These are phyloP conservation scores for Drosophila gaucha DNA, from an alignment of 2,888 invertebrate species.

Conservation along the genomic window DNA sequence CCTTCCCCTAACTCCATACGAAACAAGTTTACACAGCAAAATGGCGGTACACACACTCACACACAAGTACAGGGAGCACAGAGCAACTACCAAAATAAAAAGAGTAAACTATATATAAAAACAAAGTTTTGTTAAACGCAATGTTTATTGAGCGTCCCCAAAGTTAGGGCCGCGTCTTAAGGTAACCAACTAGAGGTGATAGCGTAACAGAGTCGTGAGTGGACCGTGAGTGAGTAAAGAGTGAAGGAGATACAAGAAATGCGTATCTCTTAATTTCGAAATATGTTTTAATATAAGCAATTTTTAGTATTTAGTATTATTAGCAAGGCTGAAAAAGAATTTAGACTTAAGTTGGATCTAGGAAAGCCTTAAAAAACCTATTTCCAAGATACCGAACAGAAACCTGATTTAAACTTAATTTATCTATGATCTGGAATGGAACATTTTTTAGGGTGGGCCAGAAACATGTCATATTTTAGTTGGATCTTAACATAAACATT, in stretches of 20 bases:
- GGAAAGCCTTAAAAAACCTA: too few species aligned
- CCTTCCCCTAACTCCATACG: neutral
- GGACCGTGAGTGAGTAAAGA: neutral
- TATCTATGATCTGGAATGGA: too few species aligned
- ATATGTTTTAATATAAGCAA: too few species aligned
- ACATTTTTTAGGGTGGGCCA: too few species aligned
- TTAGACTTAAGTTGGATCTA: too few species aligned
- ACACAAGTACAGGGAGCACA: constrained; percentile 53
- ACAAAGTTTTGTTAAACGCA: constrained; percentile 69
- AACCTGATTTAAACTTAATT: too few species aligned
- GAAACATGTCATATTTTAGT: too few species aligned
- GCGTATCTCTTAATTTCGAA: too few species aligned
- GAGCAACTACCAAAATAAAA: constrained; percentile 54
- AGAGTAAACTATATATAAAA: constrained; percentile 33
- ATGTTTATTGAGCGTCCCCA: constrained; percentile 73
- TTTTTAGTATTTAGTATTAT: too few species aligned
- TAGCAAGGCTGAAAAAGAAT: neutral
- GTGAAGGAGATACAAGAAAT: too few species aligned
- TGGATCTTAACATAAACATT: too few species aligned
- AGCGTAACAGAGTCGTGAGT: constrained; percentile 10
- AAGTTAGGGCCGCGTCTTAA: constrained; percentile 47
- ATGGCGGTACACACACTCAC: constrained; percentile 57
- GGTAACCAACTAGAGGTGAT: constrained; percentile 35
- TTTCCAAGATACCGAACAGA: too few species aligned
- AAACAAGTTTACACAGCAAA: constrained; percentile 72